Evolutionary conservation across 2,888 invertebrate species (phyloP).

Genomic region (Epistrophella euchroma): DNA sequence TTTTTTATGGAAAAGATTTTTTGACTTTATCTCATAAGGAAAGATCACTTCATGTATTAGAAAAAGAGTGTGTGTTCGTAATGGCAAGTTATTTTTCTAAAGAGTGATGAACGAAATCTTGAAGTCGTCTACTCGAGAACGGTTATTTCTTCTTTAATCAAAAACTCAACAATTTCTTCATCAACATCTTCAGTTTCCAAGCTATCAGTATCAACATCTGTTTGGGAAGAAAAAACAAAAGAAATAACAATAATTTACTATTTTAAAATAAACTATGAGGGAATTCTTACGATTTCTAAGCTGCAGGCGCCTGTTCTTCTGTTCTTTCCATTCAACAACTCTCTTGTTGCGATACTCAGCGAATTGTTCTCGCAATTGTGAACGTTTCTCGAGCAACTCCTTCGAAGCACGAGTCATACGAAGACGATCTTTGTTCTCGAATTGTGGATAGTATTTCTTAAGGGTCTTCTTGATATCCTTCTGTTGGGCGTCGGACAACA

Average conservation of each 20-base stretch:
- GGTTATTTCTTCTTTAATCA: constrained; percentile 97
- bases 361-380: constrained; percentile 94
- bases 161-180: constrained; percentile 98
- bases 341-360: constrained; percentile 91
- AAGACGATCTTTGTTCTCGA: constrained; percentile 98
- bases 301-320: constrained; percentile 92
- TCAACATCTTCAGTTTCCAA: constrained; percentile 95
- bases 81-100: constrained; percentile 56
- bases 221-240: constrained; percentile 79
- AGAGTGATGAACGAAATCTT: background rate
- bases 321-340: constrained; percentile 89
- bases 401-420: constrained; percentile 96
- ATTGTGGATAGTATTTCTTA: constrained; percentile 97
- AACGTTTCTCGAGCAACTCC: constrained; percentile 96
- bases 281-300: constrained; percentile 92
- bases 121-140: constrained; percentile 87
- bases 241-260: background rate
- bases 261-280: background rate
- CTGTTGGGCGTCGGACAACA: constrained; percentile 92
- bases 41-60: constrained; percentile 43
- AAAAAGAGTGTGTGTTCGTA: constrained; percentile 23
- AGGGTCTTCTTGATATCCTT: constrained; percentile 98
- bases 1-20: background rate
- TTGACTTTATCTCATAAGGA: constrained; percentile 17
- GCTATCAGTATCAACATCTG: constrained; percentile 97